phyloP scores from a whole-genome alignment of 2,797 vertebrate genomes.

The Spinibarbus caldwelli region DNA sequence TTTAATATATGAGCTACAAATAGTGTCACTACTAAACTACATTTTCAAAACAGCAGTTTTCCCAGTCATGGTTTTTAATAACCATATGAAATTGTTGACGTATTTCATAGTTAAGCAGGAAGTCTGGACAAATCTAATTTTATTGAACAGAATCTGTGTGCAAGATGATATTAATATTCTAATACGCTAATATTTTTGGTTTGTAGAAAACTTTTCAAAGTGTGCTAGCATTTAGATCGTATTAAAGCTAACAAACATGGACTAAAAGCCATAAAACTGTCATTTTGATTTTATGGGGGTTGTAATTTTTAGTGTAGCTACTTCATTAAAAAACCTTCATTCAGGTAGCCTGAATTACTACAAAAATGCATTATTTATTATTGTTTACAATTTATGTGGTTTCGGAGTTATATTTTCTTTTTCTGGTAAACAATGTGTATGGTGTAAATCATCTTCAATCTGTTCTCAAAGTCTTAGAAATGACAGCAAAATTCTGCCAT shows the following conservation, averaged over 20 bases:
- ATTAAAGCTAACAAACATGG: neutral
- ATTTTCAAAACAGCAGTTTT: neutral
- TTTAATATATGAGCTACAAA: no score
- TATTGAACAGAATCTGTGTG: neutral
- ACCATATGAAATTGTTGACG: neutral
- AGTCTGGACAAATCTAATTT: neutral
- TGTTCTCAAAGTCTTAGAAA: neutral
- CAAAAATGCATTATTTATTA: neutral
- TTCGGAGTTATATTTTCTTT: neutral
- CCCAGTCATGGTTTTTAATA: neutral
- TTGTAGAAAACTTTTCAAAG: neutral
- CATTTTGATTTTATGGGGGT: neutral
- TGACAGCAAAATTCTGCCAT: conserved; percentile 19
- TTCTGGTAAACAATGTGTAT: neutral
- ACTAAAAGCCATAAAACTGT: neutral
- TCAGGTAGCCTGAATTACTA: neutral
- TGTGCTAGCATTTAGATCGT: neutral
- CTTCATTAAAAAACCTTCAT: conserved; percentile 12
- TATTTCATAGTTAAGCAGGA: neutral
- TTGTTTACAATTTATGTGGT: neutral
- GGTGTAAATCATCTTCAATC: conserved; percentile 9
- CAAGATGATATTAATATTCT: no score
- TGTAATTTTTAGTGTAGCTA: neutral
- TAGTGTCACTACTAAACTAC: neutral
- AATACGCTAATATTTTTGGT: neutral